Evolutionary conservation across 2,888 invertebrate species (phyloP).

Genomic region (Meteorus colon): DNA sequence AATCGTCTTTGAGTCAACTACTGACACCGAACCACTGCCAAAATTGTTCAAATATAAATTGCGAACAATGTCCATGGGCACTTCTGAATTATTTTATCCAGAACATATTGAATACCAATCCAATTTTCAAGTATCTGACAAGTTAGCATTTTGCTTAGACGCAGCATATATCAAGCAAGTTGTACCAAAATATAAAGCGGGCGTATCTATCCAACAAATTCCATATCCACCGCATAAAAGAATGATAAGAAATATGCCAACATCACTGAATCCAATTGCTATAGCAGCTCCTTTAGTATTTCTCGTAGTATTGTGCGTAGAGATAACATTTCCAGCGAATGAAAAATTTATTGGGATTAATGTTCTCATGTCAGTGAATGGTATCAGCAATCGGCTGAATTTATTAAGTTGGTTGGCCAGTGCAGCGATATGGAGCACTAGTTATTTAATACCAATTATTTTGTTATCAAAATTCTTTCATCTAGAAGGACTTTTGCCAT

Average conservation of each 20-base stretch:
- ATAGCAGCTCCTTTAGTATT: slow-evolving; percentile 54
- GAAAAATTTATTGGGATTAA: slow-evolving; percentile 70
- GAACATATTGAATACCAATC: slow-evolving; percentile 47
- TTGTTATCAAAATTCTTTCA: slow-evolving; percentile 63
- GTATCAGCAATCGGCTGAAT: slow-evolving; percentile 65
- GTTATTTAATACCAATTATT: slow-evolving; percentile 61
- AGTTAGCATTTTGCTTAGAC: slow-evolving; percentile 59
- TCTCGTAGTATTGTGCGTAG: slow-evolving; percentile 65
- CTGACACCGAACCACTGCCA: slow-evolving; percentile 46
- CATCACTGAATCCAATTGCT: too few relatives aligned
- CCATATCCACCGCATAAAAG: slow-evolving; percentile 66
- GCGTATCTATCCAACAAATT: slow-evolving; percentile 67
- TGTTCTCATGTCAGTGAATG: slow-evolving; percentile 69
- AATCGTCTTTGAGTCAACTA: slow-evolving; percentile 58
- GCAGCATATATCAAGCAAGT: slow-evolving; percentile 58
- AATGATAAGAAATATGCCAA: neutral
- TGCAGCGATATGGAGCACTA: slow-evolving; percentile 61
- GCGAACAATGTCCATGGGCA: slow-evolving; percentile 53
- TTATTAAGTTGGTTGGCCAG: slow-evolving; percentile 67
- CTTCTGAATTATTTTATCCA: slow-evolving; percentile 54
- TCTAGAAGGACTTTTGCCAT: slow-evolving; percentile 61
- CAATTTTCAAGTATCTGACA: too few relatives aligned
- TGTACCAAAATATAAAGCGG: slow-evolving; percentile 38
- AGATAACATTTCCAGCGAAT: slow-evolving; percentile 63
- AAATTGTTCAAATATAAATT: slow-evolving; percentile 63